phyloP scores from a whole-genome alignment of 2,797 vertebrate genomes.

The Paramormyrops hopkinsi region DNA sequence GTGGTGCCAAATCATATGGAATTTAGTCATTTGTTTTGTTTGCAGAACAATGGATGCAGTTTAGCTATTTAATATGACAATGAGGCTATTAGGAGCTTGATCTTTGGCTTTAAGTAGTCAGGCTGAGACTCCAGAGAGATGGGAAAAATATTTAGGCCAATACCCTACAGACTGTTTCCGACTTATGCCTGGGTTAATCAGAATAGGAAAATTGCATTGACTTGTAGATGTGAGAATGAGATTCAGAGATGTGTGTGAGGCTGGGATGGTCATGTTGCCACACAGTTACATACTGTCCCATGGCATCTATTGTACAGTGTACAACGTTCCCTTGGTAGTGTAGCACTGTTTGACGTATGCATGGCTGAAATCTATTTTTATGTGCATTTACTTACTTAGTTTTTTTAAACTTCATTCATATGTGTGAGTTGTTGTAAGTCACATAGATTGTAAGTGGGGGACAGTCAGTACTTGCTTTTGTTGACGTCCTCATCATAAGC shows the following conservation, averaged over 20 bases:
- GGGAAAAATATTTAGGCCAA: not conserved
- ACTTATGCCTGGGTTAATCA: not conserved
- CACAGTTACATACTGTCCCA: not conserved
- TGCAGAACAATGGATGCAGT: not conserved
- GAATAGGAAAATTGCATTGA: not conserved
- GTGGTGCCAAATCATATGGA: not conserved
- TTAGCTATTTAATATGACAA: conserved; percentile 16
- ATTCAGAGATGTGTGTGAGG: not conserved
- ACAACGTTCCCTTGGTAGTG: not conserved
- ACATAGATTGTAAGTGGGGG: not conserved
- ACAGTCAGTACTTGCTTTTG: not conserved
- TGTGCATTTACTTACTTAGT: not conserved
- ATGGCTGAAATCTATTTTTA: not conserved
- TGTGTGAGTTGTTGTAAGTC: not conserved
- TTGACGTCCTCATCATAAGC: not conserved
- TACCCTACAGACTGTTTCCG: not conserved
- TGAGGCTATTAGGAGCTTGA: conserved; percentile 8
- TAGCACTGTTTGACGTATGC: not conserved
- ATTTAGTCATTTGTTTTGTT: not conserved
- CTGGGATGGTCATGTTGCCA: not conserved
- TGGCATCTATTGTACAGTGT: not conserved
- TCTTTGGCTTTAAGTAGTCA: not conserved
- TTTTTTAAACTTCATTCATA: not conserved
- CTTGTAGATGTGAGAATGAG: not conserved
- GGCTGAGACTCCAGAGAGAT: not conserved